These are phyloP conservation scores for Stegodyphus mimosarum DNA, from an alignment of 1,140 invertebrate genomes.

Conservation along the genomic window DNA sequence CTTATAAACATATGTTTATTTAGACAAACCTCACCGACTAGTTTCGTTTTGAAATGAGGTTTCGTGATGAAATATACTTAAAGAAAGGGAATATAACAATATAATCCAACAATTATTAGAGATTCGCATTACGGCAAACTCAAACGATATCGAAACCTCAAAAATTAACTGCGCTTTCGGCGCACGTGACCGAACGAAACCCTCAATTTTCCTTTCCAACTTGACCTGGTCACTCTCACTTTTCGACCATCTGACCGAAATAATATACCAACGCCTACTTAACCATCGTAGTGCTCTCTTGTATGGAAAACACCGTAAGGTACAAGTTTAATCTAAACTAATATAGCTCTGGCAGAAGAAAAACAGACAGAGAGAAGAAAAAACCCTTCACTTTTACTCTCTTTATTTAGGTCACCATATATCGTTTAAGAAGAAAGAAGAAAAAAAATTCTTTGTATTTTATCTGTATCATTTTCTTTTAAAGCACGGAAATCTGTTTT, in stretches of 20 bases:
- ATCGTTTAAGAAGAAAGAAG: not conserved
- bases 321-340: not conserved
- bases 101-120: too few relatives aligned
- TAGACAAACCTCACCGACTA: too few relatives aligned
- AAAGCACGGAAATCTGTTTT: not conserved
- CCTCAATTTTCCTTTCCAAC: conserved; percentile 26
- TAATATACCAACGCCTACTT: conserved; percentile 36
- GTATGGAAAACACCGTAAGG: conserved; percentile 26
- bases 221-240: conserved; percentile 48
- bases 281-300: not conserved
- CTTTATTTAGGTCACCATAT: conserved; percentile 33
- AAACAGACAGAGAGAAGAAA: not conserved
- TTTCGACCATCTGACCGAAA: conserved; percentile 33
- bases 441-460: not conserved
- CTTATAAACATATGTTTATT: too few relatives aligned
- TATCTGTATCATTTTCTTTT: conserved; percentile 37
- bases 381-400: not conserved
- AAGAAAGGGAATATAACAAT: too few relatives aligned
- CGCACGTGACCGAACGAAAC: conserved; percentile 20
- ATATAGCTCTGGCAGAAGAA: conserved; percentile 15
- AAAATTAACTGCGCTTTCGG: conserved; percentile 25
- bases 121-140: too few relatives aligned
- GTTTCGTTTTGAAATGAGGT: too few relatives aligned
- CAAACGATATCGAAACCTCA: too few relatives aligned
- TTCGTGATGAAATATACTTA: too few relatives aligned